Evolutionary conservation across 2,888 invertebrate species (phyloP), one percentile per base, ranked within the genome.

Genomic region (Euzetes globulus): DNA sequence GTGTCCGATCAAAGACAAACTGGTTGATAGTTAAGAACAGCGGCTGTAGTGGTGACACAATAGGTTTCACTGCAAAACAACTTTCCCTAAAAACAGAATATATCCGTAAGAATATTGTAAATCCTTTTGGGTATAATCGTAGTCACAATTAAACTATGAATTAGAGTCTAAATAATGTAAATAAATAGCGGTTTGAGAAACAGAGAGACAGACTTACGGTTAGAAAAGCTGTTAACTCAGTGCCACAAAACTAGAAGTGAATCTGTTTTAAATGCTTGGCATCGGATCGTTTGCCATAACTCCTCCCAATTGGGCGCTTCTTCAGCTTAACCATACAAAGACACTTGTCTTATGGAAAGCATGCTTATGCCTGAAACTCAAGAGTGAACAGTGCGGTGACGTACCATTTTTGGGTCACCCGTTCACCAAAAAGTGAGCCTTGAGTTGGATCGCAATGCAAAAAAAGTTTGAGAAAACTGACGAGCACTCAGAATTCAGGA

Each of bases 261-360:
- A 13, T 37, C 13, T 19, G 33, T n/a, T 63, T 63, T 63, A 63
- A 63, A 63, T 63, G 63, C 37, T 27, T 63, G 63, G 13, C 63
- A 63, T 63, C 63, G 29, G 63, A 63, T 63, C 63, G 63, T 3
- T 19, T 22, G n/a, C 19, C 2, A 15, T 33, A 25, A 63, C 63
- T 63, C 63, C 63, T 17, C 63, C 63, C 63, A 17, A 22, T 11
- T 27, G 29, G 63, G 63, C 63, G 37, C 33, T 17, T 63, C 63
- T 63, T 27, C 33, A n/a, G 63, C 63, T 63, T 63, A 63, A 63
- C 63, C 63, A 63, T 63, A 63, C 63, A 63, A 63, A 63, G 63
- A 63, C 63, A 63, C 33, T 63, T 37, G 63, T 63, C 63, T 63
- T 63, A 4, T 17, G 9, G 17, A 63, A 63, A 17, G 37, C 11